phyloP scores from a whole-genome alignment of 2,797 vertebrate genomes.

The Sardinella longiceps region DNA sequence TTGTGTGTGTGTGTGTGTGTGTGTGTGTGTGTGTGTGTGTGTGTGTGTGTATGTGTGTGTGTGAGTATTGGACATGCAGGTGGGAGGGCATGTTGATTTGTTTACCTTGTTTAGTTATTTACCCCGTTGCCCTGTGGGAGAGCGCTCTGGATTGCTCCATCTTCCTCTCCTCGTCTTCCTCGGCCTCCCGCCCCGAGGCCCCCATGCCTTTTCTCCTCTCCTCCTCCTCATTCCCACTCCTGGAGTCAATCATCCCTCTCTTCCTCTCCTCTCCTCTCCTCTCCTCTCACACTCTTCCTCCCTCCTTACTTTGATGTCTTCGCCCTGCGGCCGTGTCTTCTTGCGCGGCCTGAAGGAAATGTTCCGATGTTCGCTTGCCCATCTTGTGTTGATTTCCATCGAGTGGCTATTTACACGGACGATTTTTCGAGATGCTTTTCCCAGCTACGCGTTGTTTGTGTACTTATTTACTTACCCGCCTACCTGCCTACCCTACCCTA shows the following conservation, averaged over 20 bases:
- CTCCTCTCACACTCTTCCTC: not conserved
- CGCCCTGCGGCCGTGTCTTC: not conserved
- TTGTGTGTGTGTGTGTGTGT: too few relatives aligned
- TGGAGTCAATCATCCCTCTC: not conserved
- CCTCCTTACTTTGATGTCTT: not conserved
- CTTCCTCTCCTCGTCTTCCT: not conserved
- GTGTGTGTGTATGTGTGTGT: not conserved
- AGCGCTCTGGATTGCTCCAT: not conserved
- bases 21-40: too few relatives aligned
- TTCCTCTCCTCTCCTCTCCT: not conserved
- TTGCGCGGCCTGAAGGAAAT: not conserved
- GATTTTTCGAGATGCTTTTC: not conserved
- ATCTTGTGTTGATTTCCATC: not conserved
- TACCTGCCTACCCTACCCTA: not conserved
- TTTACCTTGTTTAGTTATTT: slow-evolving; percentile 12
- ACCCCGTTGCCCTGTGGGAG: not conserved
- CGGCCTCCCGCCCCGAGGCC: not conserved
- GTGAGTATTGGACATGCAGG: not conserved
- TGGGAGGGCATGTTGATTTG: not conserved
- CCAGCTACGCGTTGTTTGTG: not conserved
- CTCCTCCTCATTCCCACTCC: not conserved
- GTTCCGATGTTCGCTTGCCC: not conserved
- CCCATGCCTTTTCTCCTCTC: not conserved
- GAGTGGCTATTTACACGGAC: not conserved
- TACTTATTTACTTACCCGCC: not conserved